phyloP scores from a whole-genome alignment of 2,113 vertebrate genomes.

The Typhlomys cinereus region DNA sequence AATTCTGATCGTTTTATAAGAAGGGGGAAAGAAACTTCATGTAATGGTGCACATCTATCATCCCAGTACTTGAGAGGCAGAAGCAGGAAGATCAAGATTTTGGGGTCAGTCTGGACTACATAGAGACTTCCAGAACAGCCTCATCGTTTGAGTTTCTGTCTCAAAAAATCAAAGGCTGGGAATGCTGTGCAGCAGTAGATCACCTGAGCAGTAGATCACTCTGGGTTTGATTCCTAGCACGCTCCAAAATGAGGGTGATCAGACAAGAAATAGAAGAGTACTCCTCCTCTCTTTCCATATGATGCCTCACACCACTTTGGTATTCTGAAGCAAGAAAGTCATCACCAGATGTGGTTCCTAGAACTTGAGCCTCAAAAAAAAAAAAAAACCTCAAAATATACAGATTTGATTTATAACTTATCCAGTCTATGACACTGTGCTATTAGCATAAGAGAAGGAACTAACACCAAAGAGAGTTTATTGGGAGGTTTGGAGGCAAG shows the following conservation, averaged over 20 bases:
- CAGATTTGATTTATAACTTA: not conserved
- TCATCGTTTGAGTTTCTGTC: no score
- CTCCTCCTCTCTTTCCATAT: not conserved
- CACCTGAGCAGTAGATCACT: not conserved
- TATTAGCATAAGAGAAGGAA: not conserved
- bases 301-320: not conserved
- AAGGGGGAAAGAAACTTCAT: not conserved
- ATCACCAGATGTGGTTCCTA: not conserved
- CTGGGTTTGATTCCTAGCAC: not conserved
- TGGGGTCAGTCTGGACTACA: not conserved
- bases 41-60: not conserved
- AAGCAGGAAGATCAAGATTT: not conserved
- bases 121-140: no score
- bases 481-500: not conserved
- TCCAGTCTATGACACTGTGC: not conserved
- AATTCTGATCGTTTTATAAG: not conserved
- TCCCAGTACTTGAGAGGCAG: not conserved
- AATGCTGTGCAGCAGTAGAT: not conserved
- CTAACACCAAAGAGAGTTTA: not conserved
- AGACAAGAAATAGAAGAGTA: not conserved
- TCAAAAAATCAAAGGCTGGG: not conserved
- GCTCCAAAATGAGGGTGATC: not conserved
- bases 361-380: not conserved
- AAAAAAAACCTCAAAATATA: not conserved
- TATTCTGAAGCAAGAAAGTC: not conserved